Evolutionary conservation across 2,888 invertebrate genomes (phyloP), one percentile per base, ranked within the genome.

Genomic region (Cerastoderma edule): DNA sequence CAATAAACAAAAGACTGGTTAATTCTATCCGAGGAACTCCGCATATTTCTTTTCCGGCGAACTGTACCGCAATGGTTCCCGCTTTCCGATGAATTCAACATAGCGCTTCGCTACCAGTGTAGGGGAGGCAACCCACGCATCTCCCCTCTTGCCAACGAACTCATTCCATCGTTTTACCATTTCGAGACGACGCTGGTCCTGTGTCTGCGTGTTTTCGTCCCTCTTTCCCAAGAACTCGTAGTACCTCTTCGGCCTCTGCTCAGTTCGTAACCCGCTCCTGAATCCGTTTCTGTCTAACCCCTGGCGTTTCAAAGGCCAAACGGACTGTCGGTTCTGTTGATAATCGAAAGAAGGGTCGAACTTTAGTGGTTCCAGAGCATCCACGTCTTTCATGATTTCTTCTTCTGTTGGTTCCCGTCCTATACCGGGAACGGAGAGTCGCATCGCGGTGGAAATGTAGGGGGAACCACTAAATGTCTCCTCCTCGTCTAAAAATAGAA

Each of bases 371-470:
- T 67, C 56, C 16, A 70, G 57, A 35, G 66, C 60, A 32, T 70
- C 75, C 4, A 80, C 63, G 57, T 80, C 79, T 63, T 72, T 72
- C 28, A 80, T 46, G 22, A 80, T 71, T 70, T 80, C 75, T 28
- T 80, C 79, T 30, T 73, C 79, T 22, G 75, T 54, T 28, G 67
- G 70, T 24, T 73, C 77, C 0, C 46, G 32, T 24, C 24, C 56
- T n/a, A 57, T 28, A n/a, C 64, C 73, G 27, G 79, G 75, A 4
- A 73, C 16, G 19, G 79, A 75, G 1, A 80, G 50, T 27, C 79
- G 57, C 70, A 80, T 80, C 0, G 79, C 79, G 3, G 78, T 68
- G 5, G 71, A 67, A 24, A 75, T 28, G 46, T 71, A 75, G 22
- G 74, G 65, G 16, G 67, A 30, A 3, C 48, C 27, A 33, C 64